Evolutionary conservation across 2,113 vertebrate genomes (phyloP).

Genomic region (Lophius piscatorius): DNA sequence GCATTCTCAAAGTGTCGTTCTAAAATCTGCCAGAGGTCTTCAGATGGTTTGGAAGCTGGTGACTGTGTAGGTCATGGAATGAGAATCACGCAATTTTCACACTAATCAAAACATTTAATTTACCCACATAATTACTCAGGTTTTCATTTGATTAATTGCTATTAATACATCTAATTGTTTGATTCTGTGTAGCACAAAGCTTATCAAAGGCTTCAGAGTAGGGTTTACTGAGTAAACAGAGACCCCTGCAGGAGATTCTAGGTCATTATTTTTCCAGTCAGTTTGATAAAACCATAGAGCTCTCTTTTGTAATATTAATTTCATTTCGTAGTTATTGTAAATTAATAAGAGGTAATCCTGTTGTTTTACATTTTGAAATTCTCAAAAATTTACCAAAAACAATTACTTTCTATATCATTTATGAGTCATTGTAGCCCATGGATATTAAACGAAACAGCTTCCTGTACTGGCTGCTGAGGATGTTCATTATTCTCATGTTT

Average conservation of each 20-base stretch:
- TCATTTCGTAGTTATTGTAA: not conserved
- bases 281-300: not conserved
- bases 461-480: not conserved
- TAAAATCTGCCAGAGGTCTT: not conserved
- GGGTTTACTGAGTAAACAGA: conserved; percentile 69
- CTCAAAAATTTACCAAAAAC: not conserved
- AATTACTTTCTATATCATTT: not conserved
- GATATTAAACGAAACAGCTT: not conserved
- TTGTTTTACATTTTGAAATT: not conserved
- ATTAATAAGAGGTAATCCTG: not conserved
- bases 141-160: not conserved
- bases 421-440: not conserved
- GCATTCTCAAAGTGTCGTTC: no score
- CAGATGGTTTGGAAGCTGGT: not conserved
- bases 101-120: no score
- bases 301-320: not conserved
- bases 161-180: not conserved
- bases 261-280: conserved; percentile 37
- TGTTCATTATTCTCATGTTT: conserved; percentile 1
- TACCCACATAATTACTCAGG: no score
- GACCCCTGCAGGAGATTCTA: conserved; percentile 74
- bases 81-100: no score
- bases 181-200: not conserved
- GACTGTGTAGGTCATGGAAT: no score
- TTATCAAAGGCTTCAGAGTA: not conserved